phyloP scores from a whole-genome alignment of 2,113 vertebrate species.

The Phyllostomus discolor region DNA sequence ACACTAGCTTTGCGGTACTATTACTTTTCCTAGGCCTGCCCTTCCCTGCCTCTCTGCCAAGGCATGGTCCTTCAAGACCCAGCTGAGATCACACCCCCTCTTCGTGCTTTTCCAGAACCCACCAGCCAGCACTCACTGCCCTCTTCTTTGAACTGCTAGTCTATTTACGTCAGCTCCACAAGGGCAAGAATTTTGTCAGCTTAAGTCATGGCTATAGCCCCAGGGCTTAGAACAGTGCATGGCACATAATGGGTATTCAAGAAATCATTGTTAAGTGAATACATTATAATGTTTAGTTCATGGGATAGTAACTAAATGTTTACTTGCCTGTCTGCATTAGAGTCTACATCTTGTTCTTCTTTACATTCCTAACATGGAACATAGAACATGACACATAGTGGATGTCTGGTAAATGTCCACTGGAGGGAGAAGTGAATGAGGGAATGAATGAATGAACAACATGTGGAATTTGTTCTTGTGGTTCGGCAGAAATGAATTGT shows the following conservation, averaged over 20 bases:
- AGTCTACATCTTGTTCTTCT: neutral
- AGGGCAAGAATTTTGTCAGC: neutral
- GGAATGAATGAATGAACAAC: neutral
- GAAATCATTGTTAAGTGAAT: slow-evolving; percentile 2
- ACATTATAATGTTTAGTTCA: neutral
- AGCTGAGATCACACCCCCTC: neutral
- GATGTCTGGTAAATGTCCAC: neutral
- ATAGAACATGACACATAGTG: neutral
- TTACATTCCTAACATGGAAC: neutral
- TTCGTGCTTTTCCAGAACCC: neutral
- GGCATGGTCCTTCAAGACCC: neutral
- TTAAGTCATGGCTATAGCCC: neutral
- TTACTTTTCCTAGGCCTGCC: neutral
- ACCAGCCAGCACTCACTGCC: neutral
- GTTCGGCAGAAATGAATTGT: neutral
- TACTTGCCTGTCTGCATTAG: neutral
- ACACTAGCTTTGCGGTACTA: neutral
- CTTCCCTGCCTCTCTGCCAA: neutral
- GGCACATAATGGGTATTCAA: neutral
- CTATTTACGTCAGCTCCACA: neutral
- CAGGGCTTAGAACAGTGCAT: neutral
- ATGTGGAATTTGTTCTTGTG: neutral
- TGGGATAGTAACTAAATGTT: neutral
- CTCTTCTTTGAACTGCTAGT: neutral
- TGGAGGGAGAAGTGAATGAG: neutral